Conservation (phyloP, 2,113 vertebrate genomes). For the Anser cygnoides region DNA sequence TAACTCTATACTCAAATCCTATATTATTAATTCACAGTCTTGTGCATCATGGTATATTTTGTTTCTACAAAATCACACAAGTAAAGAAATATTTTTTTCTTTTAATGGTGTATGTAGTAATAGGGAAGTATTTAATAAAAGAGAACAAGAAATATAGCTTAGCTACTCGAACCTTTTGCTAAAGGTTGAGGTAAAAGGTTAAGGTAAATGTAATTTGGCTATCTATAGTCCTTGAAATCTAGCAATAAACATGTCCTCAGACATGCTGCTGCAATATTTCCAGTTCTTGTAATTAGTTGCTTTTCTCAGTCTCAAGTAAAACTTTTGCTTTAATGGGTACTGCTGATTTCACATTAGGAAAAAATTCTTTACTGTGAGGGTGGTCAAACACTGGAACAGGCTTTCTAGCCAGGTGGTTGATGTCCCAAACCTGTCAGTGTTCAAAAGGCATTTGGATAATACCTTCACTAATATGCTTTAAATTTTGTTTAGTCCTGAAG, state of each 20-base stretch:
- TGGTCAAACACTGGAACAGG: too few relatives aligned
- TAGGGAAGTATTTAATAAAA: not conserved
- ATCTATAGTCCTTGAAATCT: not conserved
- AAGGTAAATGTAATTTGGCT: not conserved
- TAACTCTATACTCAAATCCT: not conserved
- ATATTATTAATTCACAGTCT: not conserved
- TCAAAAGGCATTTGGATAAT: too few relatives aligned
- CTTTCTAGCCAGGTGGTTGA: too few relatives aligned
- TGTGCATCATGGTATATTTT: fast-evolving
- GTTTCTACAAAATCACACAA: not conserved
- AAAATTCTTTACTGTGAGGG: too few relatives aligned
- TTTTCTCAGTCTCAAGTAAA: not conserved
- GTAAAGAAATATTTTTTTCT: not conserved
- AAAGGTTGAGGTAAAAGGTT: not conserved
- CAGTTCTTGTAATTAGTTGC: not conserved
- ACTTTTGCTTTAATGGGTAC: not conserved
- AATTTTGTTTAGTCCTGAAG: too few relatives aligned
- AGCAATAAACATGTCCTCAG: not conserved
- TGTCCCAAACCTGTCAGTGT: too few relatives aligned
- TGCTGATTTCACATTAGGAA: not conserved
- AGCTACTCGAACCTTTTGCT: not conserved
- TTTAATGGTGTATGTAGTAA: not conserved
- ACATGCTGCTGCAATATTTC: not conserved
- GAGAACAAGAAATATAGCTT: not conserved
- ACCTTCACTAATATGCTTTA: too few relatives aligned